Percentiles rank a stretch among this genome's conserved stretches.
phyloP scores from a whole-genome alignment of 2,797 vertebrate genomes.

The Gorsachius magnificus region DNA sequence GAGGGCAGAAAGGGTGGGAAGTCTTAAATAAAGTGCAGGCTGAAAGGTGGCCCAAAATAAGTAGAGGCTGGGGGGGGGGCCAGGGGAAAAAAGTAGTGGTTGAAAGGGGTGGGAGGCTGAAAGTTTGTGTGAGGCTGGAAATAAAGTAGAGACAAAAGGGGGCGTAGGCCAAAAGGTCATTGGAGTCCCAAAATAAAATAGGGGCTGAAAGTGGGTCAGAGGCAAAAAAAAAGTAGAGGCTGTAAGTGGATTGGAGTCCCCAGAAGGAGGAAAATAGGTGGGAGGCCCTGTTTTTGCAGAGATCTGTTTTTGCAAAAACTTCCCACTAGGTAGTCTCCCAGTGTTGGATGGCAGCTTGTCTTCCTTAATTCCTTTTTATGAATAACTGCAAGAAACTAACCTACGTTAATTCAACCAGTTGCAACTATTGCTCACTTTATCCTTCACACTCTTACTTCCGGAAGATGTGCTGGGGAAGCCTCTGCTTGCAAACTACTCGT shows the following conservation, averaged over 20 bases:
- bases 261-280: background rate
- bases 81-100: background rate
- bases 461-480: background rate
- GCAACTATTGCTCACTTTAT: background rate
- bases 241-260: background rate
- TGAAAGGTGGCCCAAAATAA: background rate
- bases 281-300: background rate
- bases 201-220: background rate
- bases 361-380: background rate
- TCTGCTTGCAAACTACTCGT: background rate
- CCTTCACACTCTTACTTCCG: background rate
- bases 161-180: background rate
- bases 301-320: background rate
- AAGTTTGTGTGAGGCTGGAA: background rate
- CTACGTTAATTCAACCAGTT: background rate
- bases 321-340: background rate
- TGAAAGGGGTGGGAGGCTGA: background rate
- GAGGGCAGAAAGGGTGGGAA: background rate
- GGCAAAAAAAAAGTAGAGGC: background rate
- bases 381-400: background rate
- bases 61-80: background rate
- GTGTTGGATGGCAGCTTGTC: background rate
- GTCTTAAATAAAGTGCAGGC: background rate
- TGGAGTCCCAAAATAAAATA: background rate
- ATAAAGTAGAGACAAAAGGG: background rate